Evolutionary conservation across 2,888 invertebrate genomes (phyloP), one percentile per base, ranked within the genome.

Genomic region (Andrena camellia): DNA sequence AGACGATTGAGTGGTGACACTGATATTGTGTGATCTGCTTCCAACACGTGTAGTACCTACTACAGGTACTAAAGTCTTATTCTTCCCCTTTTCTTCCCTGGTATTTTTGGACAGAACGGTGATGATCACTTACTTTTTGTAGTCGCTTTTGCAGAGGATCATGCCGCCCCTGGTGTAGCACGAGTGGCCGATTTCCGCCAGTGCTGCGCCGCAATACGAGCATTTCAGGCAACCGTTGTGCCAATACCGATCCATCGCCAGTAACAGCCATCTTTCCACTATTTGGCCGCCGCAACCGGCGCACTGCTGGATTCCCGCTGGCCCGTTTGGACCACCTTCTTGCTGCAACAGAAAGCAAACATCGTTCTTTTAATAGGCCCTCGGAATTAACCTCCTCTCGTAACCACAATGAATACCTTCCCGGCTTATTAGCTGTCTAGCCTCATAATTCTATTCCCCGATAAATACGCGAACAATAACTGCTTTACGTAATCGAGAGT

Each of bases 181-280:
- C 93, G 98, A 97, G 88, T 96, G 96, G 86, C 98, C 98, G 94
- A 98, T 97, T 94, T 99, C 98, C 92, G 98, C 98, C 90, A 99
- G 96, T 94, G 97, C 97, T 88, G 97, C 97, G 88, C 97, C 97
- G 94, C 99, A 99, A 95, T 97, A 97, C 93, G 97, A 96, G 95
- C 99, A 99, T 95, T 98, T 99, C 92, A 99, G 96, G 95, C 99
- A 99, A 91, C 97, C 96, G 95, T 98, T 98, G 95, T 99, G 99
- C 99, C 99, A 99, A 95, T 98, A 98, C 94, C 98, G 96, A 95
- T 99, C 98, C 94, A 98, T 95, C 90, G 98, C 98, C 95, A 97
- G 97, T 88, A 99, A 96, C 89, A 98, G 96, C 95, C 97, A 98
- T 94, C 98, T 96, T 95, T 98, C 98, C 91, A 97, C 96, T 94